Conservation (phyloP, 2,113 vertebrate genomes). For the Gyps fulvus region DNA sequence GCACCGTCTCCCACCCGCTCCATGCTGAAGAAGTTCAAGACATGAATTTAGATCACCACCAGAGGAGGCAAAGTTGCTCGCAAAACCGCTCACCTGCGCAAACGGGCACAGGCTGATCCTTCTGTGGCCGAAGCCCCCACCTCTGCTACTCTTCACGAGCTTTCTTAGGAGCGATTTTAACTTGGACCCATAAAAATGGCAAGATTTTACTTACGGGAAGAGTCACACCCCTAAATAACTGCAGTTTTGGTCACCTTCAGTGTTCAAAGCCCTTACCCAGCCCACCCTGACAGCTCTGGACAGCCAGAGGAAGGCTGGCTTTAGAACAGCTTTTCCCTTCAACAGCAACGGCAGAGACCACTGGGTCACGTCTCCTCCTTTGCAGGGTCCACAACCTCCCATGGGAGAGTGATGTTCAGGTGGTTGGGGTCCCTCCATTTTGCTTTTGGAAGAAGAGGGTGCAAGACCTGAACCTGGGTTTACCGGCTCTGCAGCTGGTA, state of each 20-base stretch:
- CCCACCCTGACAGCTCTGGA: background rate
- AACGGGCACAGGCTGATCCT: background rate
- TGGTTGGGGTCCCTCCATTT: background rate
- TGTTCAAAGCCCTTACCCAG: background rate
- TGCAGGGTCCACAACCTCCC: background rate
- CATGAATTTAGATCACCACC: background rate
- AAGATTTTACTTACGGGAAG: background rate
- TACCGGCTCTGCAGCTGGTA: fast-evolving
- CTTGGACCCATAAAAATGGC: background rate
- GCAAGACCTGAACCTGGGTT: background rate
- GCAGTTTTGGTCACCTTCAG: background rate
- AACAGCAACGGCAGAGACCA: background rate
- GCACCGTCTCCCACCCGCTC: background rate
- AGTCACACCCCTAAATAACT: background rate
- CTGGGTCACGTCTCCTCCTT: fast-evolving
- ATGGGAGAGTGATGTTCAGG: background rate
- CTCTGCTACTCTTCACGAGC: conserved; percentile 8
- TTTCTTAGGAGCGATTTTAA: conserved; percentile 44
- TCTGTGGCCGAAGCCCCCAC: background rate
- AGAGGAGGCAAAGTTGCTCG: background rate
- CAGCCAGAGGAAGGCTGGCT: background rate
- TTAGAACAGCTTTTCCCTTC: background rate
- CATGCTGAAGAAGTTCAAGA: background rate
- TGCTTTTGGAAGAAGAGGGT: background rate
- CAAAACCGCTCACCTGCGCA: background rate